These are phyloP conservation scores for Ceratina australensis DNA, from an alignment of 1,140 invertebrate genomes.

Conservation along the genomic window DNA sequence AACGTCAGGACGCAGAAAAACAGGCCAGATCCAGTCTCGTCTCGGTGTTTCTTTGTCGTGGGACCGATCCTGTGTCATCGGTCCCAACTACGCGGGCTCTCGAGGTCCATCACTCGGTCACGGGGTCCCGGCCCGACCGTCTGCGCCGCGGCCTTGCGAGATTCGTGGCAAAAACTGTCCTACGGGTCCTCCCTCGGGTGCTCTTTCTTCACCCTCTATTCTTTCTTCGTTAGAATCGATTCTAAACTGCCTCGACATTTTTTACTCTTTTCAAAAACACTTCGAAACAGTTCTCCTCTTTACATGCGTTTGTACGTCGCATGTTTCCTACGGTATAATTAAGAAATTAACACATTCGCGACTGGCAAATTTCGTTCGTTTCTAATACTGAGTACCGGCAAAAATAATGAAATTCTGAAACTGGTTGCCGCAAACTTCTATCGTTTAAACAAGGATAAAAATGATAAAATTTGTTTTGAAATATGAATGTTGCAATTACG, in stretches of 20 bases:
- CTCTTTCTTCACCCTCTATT: slow-evolving; percentile 6
- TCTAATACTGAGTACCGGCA: too few species aligned
- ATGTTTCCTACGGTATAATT: too few species aligned
- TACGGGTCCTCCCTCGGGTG: slow-evolving; percentile 21
- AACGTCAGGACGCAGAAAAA: slow-evolving; percentile 61
- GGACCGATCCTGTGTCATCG: slow-evolving; percentile 59
- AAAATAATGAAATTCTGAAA: too few species aligned
- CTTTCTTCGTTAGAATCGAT: slow-evolving; percentile 25
- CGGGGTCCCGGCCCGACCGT: slow-evolving; percentile 46
- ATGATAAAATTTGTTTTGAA: too few species aligned
- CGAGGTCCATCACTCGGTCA: slow-evolving; percentile 48
- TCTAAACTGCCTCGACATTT: neutral
- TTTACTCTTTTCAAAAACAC: too few species aligned
- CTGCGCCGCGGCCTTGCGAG: slow-evolving; percentile 59
- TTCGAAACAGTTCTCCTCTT: too few species aligned
- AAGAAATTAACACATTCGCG: too few species aligned
- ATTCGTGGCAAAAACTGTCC: slow-evolving; percentile 55
- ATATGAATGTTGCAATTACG: too few species aligned
- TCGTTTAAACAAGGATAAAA: too few species aligned
- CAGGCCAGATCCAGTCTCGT: slow-evolving; percentile 48
- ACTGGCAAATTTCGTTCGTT: too few species aligned
- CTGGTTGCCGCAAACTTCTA: too few species aligned
- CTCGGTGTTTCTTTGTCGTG: slow-evolving; percentile 61
- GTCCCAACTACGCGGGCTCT: slow-evolving; percentile 53
- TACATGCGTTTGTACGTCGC: too few species aligned